Evolutionary conservation across 1,140 invertebrate genomes (phyloP).

Genomic region (Caenorhabditis inopinata): DNA sequence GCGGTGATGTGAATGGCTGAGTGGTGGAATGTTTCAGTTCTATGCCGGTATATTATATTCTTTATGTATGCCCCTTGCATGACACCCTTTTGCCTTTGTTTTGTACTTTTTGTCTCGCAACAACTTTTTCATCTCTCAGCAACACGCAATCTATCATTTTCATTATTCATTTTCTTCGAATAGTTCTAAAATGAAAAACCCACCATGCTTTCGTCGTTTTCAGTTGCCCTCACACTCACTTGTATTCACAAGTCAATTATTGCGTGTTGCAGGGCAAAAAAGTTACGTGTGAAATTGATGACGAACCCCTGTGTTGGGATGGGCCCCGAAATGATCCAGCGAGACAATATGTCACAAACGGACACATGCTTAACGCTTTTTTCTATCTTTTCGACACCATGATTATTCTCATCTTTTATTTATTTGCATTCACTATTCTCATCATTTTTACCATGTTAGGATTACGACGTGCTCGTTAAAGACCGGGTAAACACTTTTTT

Average conservation of each 20-base stretch:
- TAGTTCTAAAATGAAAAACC: background rate
- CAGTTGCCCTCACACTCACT: no score
- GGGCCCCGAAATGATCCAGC: background rate
- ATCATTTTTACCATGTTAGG: background rate
- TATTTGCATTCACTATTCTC: background rate
- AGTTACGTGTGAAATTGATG: conserved; percentile 22
- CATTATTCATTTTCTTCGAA: background rate
- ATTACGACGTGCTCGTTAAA: no score
- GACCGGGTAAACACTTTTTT: no score
- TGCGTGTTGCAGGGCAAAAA: conserved; percentile 28
- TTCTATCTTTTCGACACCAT: background rate
- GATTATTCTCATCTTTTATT: background rate
- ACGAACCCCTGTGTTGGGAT: conserved; percentile 28
- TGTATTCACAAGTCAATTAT: background rate
- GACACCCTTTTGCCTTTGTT: background rate
- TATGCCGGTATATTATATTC: background rate
- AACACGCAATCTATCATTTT: background rate
- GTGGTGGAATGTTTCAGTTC: no score
- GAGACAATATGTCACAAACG: background rate
- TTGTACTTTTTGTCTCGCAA: background rate
- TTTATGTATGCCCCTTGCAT: background rate
- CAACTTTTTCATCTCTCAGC: background rate
- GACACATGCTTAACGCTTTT: background rate
- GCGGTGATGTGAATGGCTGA: no score
- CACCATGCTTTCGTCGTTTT: background rate